Conservation (phyloP, 2,888 invertebrate species). For the Aphidoletes aphidimyza region DNA sequence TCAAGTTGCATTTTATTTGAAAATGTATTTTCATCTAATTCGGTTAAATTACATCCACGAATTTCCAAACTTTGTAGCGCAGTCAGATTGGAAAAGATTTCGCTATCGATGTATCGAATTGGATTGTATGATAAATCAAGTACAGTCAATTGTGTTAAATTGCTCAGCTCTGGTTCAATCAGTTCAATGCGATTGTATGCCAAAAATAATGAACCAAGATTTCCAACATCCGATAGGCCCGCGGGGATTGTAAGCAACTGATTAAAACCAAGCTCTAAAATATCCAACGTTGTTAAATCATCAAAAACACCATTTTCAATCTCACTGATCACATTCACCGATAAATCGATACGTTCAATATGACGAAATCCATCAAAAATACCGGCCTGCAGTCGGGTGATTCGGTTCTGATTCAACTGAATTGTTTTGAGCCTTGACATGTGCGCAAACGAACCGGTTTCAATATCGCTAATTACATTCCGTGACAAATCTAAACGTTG, state of each 20-base stretch:
- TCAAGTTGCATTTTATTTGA: background rate
- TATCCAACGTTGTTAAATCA: background rate
- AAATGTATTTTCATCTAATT: background rate
- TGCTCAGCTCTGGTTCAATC: background rate
- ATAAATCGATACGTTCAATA: conserved; percentile 43
- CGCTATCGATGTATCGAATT: background rate
- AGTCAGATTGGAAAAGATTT: background rate
- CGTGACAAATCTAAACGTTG: background rate
- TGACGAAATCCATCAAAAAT: background rate
- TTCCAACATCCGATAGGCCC: background rate
- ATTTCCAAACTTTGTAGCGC: too few species aligned
- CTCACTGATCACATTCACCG: background rate
- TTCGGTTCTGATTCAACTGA: background rate
- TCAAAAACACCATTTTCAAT: conserved; percentile 11
- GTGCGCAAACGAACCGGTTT: background rate
- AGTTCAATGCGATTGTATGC: conserved; percentile 17
- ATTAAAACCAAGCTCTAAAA: conserved; percentile 33
- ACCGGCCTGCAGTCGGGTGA: background rate
- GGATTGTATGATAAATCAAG: conserved; percentile 17
- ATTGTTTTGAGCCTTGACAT: background rate
- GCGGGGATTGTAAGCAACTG: background rate
- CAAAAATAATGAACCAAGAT: background rate
- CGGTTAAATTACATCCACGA: background rate
- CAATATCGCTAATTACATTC: background rate
- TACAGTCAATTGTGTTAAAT: background rate